A percentile compares a stretch with the other conserved stretches of the same genome.
Conservation (phyloP, 2,797 vertebrate species). For the Furcifer pardalis region DNA sequence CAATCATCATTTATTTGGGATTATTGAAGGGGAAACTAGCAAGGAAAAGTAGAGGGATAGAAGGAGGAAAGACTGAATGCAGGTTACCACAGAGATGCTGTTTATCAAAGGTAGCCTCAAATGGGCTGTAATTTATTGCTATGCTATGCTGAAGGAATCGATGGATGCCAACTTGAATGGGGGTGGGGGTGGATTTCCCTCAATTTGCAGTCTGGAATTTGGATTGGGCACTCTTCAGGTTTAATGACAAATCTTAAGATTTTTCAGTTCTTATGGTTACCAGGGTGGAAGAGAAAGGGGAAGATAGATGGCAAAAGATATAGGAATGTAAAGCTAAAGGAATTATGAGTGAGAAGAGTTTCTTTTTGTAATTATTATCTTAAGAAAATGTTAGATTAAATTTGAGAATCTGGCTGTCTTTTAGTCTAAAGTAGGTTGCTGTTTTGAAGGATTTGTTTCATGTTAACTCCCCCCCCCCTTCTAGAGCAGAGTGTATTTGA, state of each 20-base stretch:
- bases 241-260: neutral
- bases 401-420: neutral
- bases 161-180: neutral
- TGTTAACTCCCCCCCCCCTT: neutral
- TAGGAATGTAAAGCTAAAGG: neutral
- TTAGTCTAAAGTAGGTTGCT: neutral
- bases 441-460: neutral
- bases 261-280: neutral
- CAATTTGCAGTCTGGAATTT: neutral
- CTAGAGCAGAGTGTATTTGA: neutral
- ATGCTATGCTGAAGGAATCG: neutral
- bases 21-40: neutral
- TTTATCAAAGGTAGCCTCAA: neutral
- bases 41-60: neutral
- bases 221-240: neutral
- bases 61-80: neutral
- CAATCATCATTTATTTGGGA: conserved; percentile 8
- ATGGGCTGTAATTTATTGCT: neutral
- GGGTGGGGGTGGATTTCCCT: neutral
- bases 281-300: neutral
- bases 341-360: neutral
- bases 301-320: neutral
- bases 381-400: neutral
- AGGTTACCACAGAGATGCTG: conserved; percentile 12
- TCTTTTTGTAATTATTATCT: neutral